Evolutionary conservation across 2,888 invertebrate genomes (phyloP).

Genomic region (Corythucha ciliata): DNA sequence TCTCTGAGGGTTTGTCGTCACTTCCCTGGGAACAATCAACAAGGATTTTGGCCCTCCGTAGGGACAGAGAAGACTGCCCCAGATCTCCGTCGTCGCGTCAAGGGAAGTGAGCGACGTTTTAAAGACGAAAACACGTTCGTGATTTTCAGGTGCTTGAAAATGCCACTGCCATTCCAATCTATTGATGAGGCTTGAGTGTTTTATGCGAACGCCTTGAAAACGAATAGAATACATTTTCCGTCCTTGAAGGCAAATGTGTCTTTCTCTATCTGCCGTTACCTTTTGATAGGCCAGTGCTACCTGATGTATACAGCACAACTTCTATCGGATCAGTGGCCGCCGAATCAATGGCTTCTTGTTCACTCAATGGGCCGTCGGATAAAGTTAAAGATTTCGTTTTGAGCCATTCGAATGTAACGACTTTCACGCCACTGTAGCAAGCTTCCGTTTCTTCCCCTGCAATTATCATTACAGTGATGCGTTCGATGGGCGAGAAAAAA

Average conservation of each 20-base stretch:
- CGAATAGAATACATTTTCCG: not conserved
- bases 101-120: slow-evolving; percentile 88
- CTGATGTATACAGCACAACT: slow-evolving; percentile 74
- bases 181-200: slow-evolving; percentile 67
- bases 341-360: not conserved
- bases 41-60: slow-evolving; percentile 53
- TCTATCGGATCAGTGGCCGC: slow-evolving; percentile 43
- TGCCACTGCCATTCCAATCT: slow-evolving; percentile 83
- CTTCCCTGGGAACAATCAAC: slow-evolving; percentile 60
- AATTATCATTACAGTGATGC: too few relatives aligned
- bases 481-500: too few relatives aligned
- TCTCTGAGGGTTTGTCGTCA: slow-evolving; percentile 68
- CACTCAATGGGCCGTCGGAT: not conserved
- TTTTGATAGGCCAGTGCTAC: slow-evolving; percentile 83
- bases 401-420: slow-evolving; percentile 15
- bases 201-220: slow-evolving; percentile 63
- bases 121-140: slow-evolving; percentile 66
- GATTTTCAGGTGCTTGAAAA: slow-evolving; percentile 59
- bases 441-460: slow-evolving; percentile 17
- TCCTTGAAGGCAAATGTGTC: not conserved
- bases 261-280: slow-evolving; percentile 44
- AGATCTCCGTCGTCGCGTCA: slow-evolving; percentile 79
- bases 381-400: slow-evolving; percentile 8
- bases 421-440: slow-evolving; percentile 1
- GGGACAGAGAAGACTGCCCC: slow-evolving; percentile 65